Evolutionary conservation across 2,113 vertebrate species (phyloP).

Genomic region (Gavia stellata): DNA sequence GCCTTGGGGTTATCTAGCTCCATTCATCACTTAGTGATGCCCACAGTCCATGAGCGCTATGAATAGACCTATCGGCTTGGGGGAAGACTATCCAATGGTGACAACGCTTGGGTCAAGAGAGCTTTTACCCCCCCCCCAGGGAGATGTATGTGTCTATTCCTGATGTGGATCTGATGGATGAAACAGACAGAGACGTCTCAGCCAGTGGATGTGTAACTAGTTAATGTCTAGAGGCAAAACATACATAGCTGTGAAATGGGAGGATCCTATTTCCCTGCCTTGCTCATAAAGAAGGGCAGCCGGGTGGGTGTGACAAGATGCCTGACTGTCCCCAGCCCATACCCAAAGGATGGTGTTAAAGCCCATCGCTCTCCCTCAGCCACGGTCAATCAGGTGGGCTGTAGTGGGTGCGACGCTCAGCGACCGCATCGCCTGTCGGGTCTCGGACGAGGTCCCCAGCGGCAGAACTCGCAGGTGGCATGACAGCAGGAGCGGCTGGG

Average conservation of each 20-base stretch:
- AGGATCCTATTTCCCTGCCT: neutral
- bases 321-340: rapidly evolving
- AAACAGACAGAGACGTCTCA: neutral
- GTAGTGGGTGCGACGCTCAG: neutral
- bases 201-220: too few species aligned
- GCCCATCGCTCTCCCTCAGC: neutral
- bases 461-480: rapidly evolving
- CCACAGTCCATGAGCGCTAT: rapidly evolving
- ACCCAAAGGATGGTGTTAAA: too few species aligned
- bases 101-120: neutral
- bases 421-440: neutral
- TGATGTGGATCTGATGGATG: neutral
- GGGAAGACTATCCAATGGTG: neutral
- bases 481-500: neutral
- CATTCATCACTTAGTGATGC: neutral
- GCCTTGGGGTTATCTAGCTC: neutral
- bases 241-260: neutral
- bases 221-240: neutral
- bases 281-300: neutral
- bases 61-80: neutral
- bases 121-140: too few species aligned
- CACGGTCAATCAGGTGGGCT: rapidly evolving
- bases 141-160: neutral
- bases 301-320: neutral
- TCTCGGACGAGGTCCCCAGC: neutral